Evolutionary conservation across 2,888 invertebrate genomes (phyloP).

Genomic region (Deroplatys truncata): DNA sequence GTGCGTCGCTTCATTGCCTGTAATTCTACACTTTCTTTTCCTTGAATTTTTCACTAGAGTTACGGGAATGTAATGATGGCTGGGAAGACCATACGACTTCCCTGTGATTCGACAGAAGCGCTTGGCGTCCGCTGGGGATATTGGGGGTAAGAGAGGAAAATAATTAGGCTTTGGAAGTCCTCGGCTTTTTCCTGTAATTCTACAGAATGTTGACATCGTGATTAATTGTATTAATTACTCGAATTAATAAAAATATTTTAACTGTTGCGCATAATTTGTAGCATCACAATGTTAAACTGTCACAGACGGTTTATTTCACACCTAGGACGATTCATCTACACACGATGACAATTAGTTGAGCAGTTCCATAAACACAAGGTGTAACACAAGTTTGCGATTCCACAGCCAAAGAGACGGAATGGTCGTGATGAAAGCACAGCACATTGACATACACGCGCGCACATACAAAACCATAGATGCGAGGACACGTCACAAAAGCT

Average conservation of each 20-base stretch:
- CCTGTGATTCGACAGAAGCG: conserved; percentile 75
- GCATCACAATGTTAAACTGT: background rate
- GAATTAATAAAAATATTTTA: background rate
- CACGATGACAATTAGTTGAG: background rate
- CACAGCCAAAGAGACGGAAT: conserved; percentile 2
- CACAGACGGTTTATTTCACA: background rate
- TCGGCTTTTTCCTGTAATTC: conserved; percentile 75
- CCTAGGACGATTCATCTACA: no score
- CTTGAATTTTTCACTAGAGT: conserved; percentile 28
- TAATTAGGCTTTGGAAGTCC: conserved; percentile 79
- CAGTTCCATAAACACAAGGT: background rate
- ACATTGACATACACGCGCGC: background rate
- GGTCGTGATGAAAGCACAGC: background rate
- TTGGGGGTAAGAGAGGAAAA: conserved; percentile 73
- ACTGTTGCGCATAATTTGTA: background rate
- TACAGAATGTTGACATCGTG: conserved; percentile 65
- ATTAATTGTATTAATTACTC: background rate
- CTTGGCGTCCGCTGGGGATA: conserved; percentile 78
- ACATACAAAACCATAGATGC: background rate
- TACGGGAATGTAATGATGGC: conserved; percentile 77
- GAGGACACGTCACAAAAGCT: background rate
- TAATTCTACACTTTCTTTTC: conserved; percentile 55
- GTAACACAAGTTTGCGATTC: background rate
- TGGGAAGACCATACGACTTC: conserved; percentile 67
- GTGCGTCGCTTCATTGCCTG: conserved; percentile 60